Conservation (phyloP, 2,113 vertebrate species). For the Microtus richardsoni region DNA sequence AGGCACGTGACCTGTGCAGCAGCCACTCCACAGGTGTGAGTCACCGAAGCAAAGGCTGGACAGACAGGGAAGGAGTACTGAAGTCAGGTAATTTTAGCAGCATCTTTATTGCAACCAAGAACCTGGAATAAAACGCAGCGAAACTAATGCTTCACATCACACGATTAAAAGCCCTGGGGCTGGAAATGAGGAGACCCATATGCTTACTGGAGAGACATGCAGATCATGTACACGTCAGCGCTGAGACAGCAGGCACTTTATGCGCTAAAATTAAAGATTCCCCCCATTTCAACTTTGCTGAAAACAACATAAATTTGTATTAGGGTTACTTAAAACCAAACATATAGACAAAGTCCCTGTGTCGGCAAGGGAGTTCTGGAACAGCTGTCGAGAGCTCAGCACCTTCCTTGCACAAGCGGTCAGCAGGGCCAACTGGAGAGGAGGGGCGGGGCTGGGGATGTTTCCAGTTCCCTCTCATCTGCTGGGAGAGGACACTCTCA, state of each 20-base stretch:
- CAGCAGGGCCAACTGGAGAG: not conserved
- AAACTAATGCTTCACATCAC: slow-evolving; percentile 86
- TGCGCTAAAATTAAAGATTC: slow-evolving; percentile 85
- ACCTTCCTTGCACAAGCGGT: not conserved
- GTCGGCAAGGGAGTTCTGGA: slow-evolving; percentile 37
- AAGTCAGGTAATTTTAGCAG: slow-evolving; percentile 86
- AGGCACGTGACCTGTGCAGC: not conserved
- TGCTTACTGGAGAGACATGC: slow-evolving; percentile 86
- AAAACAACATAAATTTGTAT: slow-evolving; percentile 73
- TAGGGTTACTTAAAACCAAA: slow-evolving; percentile 71
- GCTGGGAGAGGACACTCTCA: not conserved
- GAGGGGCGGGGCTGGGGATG: not conserved
- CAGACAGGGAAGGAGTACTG: slow-evolving; percentile 62
- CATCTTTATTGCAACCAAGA: slow-evolving; percentile 89
- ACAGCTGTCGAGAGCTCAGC: not conserved
- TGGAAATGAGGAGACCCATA: slow-evolving; percentile 79
- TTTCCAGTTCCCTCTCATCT: not conserved
- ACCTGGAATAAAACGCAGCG: slow-evolving; percentile 86
- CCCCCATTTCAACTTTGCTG: slow-evolving; percentile 80
- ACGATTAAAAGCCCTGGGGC: slow-evolving; percentile 87
- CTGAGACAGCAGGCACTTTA: slow-evolving; percentile 87
- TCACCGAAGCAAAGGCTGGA: slow-evolving; percentile 66
- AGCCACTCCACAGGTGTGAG: not conserved
- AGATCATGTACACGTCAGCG: slow-evolving; percentile 77
- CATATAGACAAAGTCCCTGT: slow-evolving; percentile 62